Evolutionary conservation across 2,113 vertebrate genomes (phyloP), one percentile per base, ranked within the genome.

Genomic region (Pachypanchax playfairii): DNA sequence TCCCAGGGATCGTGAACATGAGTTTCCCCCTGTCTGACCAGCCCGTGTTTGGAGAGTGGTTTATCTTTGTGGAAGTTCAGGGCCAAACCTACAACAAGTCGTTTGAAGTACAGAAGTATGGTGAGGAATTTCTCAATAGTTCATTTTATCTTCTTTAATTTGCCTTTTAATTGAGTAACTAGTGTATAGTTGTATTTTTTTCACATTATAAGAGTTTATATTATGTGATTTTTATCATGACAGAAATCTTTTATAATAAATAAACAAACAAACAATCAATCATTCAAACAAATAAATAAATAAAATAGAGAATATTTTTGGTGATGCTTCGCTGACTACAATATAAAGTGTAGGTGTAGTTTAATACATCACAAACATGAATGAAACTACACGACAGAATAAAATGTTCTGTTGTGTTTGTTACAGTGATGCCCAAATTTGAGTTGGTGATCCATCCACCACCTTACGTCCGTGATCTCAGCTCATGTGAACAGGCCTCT

Each of bases 71-170:
- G 9, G 93, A 96, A 63, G 91, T 93, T 87, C 95, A 97, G 79
- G 94, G 94, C 6, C 93, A 95, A 78, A 87, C 91, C 0, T 96
- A 95, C 85, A 97, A 96, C 90, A 95, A 91, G 75, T 95, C 96
- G 1, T 97, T 97, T 75, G 93, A 96, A 76, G 95, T 98, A 29
- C 95, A 95, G 84, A 97, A 96, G 88, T 98, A 98, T 0, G 94
- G 95, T 97, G 80, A 95, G 94, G 20, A 14, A 20, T n/a, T 49
- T 6, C n/a, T 36, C 14, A 14, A 14, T 36, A 33, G 31, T 9
- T 2, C 8, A 0, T 41, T 18, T 10, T 20, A 11, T n/a, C 2
- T 6, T 18, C 28, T 51, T 31, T 51, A 12, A 31, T 29, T 18
- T 29, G n/a, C 48, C 12, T 20, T 11, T 1, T 51, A 2, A 11